These are phyloP conservation scores for Acholoe squamosa DNA, from an alignment of 2,888 invertebrate genomes.

Conservation along the genomic window DNA sequence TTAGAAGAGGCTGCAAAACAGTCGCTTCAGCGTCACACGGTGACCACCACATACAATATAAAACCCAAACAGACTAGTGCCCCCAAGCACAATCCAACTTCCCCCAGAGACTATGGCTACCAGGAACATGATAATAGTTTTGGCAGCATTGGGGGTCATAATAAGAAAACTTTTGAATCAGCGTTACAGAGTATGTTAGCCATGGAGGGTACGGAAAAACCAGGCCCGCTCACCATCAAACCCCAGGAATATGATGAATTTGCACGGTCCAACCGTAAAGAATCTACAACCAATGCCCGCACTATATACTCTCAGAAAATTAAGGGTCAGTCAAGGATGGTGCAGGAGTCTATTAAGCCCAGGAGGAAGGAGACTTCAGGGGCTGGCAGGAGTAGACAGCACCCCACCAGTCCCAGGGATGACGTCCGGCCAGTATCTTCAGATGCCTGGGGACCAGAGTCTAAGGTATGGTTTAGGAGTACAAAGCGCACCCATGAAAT, in stretches of 20 bases:
- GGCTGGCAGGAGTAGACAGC: neutral
- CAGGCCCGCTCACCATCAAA: constrained; percentile 4
- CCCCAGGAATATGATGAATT: constrained; percentile 75
- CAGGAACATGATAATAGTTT: constrained; percentile 70
- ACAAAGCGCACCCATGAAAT: no score
- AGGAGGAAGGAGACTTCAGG: constrained; percentile 19
- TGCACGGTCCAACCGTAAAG: constrained; percentile 70
- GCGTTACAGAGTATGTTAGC: constrained; percentile 76
- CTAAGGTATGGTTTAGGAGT: constrained; percentile 70
- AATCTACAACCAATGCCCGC: neutral
- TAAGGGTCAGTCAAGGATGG: neutral
- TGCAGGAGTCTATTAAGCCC: constrained; percentile 17
- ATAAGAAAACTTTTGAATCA: constrained; percentile 77
- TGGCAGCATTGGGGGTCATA: constrained; percentile 74
- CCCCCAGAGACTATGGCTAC: neutral
- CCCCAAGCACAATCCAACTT: neutral
- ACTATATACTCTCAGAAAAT: neutral
- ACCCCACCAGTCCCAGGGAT: neutral
- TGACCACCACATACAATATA: neutral
- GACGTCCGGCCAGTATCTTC: neutral
- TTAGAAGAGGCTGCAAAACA: constrained; percentile 26
- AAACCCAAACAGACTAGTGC: neutral
- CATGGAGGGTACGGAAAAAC: constrained; percentile 40
- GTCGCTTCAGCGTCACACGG: neutral
- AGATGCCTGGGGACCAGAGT: constrained; percentile 71